Percentiles rank a stretch among this genome's conserved stretches.
phyloP scores from a whole-genome alignment of 2,113 vertebrate species.

The Pollachius pollachius region DNA sequence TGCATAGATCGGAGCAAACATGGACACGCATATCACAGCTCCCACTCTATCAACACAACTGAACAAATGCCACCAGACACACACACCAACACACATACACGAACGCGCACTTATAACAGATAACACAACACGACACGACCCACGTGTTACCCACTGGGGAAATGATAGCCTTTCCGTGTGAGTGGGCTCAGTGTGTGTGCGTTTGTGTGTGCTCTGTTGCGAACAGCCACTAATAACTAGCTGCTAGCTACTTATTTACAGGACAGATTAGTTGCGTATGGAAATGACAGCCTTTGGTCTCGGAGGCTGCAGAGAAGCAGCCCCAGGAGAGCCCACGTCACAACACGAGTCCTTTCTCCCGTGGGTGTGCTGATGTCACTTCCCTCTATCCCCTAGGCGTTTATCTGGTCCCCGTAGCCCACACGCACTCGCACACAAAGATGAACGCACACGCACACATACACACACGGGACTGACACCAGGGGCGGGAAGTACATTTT shows the following conservation, averaged over 20 bases:
- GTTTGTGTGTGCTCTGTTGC: too few relatives aligned
- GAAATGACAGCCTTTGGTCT: conserved; percentile 52
- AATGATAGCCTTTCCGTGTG: conserved; percentile 52
- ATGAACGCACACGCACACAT: not conserved
- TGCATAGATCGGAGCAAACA: too few relatives aligned
- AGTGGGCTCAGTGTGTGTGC: conserved; percentile 23
- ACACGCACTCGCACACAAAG: not conserved
- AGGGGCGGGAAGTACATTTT: conserved; percentile 51
- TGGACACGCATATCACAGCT: too few relatives aligned
- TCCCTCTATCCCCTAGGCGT: not conserved
- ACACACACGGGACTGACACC: conserved; percentile 20
- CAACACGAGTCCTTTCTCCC: conserved; percentile 19
- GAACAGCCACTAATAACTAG: too few relatives aligned
- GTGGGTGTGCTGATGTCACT: conserved; percentile 9
- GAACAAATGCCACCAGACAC: too few relatives aligned
- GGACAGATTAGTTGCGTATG: conserved; percentile 37
- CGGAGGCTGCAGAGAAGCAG: conserved; percentile 23
- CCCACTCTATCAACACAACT: too few relatives aligned
- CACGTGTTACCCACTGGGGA: conserved; percentile 15
- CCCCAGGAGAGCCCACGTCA: not conserved
- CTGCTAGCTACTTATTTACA: conserved; percentile 19
- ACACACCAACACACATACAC: too few relatives aligned
- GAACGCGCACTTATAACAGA: too few relatives aligned
- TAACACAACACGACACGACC: too few relatives aligned
- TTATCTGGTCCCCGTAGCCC: not conserved